Evolutionary conservation across 2,113 vertebrate species (phyloP).

Genomic region (Scatophagus argus): DNA sequence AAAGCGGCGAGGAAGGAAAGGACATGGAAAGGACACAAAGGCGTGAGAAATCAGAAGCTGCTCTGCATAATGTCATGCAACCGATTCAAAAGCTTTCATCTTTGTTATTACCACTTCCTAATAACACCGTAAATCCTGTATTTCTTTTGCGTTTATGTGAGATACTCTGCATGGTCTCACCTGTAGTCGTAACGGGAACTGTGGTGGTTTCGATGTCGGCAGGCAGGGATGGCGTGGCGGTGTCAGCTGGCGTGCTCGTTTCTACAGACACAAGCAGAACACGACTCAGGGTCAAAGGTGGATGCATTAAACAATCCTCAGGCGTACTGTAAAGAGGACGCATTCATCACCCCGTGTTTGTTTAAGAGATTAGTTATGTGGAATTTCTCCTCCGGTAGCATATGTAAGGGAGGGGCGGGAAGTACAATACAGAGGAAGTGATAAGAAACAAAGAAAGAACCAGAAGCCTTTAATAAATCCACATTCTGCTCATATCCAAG

Average conservation of each 20-base stretch:
- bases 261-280: constrained; percentile 79
- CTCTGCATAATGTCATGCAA: background rate
- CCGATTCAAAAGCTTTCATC: constrained; percentile 12
- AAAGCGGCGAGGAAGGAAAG: constrained; percentile 47
- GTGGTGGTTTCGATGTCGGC: constrained; percentile 84
- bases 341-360: constrained; percentile 21
- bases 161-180: constrained; percentile 58
- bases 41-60: background rate
- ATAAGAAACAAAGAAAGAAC: constrained; percentile 34
- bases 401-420: constrained; percentile 2
- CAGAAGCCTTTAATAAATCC: too few relatives aligned
- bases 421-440: constrained; percentile 40
- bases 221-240: constrained; percentile 84
- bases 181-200: constrained; percentile 79
- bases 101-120: constrained; percentile 12
- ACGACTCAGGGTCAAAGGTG: constrained; percentile 11
- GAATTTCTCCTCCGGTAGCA: background rate
- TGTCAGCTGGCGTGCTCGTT: constrained; percentile 88
- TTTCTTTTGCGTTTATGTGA: background rate
- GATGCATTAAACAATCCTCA: constrained; percentile 2
- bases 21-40: background rate
- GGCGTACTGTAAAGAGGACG: background rate
- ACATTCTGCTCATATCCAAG: too few relatives aligned
- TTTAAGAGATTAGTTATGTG: constrained; percentile 18
- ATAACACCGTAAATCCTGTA: constrained; percentile 4